Evolutionary conservation across 2,888 invertebrate species (phyloP).

Genomic region (Cantharis flavilabris): DNA sequence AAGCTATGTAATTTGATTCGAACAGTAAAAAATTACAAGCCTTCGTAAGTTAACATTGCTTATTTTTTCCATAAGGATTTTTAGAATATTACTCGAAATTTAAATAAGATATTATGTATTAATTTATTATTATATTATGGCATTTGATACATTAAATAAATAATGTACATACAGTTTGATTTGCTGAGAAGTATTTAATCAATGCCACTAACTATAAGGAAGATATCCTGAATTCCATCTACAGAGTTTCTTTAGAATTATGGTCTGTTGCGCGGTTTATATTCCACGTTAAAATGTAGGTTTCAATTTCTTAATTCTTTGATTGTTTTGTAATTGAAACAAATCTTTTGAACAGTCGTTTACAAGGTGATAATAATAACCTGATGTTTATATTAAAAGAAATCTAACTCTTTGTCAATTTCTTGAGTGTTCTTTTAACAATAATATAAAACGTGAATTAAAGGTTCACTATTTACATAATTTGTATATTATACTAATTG

Average conservation of each 20-base stretch:
- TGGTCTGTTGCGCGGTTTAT: neutral
- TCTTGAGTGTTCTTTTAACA: neutral
- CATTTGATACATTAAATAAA: too few relatives aligned
- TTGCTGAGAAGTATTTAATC: neutral
- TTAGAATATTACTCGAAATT: too few relatives aligned
- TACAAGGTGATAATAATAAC: neutral
- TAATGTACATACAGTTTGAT: neutral
- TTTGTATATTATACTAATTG: neutral
- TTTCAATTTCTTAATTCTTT: neutral
- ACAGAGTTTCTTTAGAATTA: neutral
- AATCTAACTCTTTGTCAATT: neutral
- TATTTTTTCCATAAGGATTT: too few relatives aligned
- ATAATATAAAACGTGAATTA: neutral
- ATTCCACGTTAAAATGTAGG: neutral
- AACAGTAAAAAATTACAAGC: neutral
- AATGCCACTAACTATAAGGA: neutral
- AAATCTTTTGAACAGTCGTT: neutral
- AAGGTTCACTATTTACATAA: neutral
- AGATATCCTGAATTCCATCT: neutral
- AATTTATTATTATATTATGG: too few relatives aligned
- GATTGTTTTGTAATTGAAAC: neutral
- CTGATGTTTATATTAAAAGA: neutral
- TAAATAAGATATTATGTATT: neutral
- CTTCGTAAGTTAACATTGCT: neutral
- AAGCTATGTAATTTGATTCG: neutral